phyloP scores from a whole-genome alignment of 2,113 vertebrate species.

The Bubo scandiacus region DNA sequence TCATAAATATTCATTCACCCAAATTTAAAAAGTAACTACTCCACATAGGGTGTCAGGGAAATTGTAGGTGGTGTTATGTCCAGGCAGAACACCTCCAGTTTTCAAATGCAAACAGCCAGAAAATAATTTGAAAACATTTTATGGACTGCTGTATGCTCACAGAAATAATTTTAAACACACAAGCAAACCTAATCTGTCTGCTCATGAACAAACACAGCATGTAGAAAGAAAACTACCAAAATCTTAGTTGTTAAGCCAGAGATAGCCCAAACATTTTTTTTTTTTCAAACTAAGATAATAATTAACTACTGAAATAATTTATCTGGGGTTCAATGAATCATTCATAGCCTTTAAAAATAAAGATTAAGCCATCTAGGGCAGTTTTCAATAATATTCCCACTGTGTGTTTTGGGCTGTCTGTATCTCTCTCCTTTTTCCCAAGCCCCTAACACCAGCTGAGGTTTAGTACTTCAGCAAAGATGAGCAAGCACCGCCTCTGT shows the following conservation, averaged over 20 bases:
- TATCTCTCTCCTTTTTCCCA: neutral
- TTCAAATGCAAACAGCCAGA: neutral
- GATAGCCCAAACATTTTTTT: neutral
- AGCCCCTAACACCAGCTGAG: neutral
- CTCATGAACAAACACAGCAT: neutral
- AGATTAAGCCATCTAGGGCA: neutral
- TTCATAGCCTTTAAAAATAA: neutral
- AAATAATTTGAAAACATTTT: neutral
- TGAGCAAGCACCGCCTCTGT: fast-evolving
- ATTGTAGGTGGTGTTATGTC: neutral
- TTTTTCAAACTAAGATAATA: neutral
- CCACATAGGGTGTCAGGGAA: neutral
- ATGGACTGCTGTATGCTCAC: neutral
- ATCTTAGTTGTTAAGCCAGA: neutral
- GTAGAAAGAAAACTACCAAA: neutral
- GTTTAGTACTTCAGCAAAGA: neutral
- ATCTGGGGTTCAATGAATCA: neutral
- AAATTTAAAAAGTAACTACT: neutral
- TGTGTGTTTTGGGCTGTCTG: neutral
- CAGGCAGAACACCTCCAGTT: neutral
- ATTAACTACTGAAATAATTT: neutral
- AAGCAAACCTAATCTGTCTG: neutral
- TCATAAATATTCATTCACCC: neutral
- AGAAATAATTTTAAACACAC: neutral
- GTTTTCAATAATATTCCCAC: neutral